These are phyloP conservation scores for Pollenia labialis DNA, from an alignment of 2,888 invertebrate species.

Conservation along the genomic window DNA sequence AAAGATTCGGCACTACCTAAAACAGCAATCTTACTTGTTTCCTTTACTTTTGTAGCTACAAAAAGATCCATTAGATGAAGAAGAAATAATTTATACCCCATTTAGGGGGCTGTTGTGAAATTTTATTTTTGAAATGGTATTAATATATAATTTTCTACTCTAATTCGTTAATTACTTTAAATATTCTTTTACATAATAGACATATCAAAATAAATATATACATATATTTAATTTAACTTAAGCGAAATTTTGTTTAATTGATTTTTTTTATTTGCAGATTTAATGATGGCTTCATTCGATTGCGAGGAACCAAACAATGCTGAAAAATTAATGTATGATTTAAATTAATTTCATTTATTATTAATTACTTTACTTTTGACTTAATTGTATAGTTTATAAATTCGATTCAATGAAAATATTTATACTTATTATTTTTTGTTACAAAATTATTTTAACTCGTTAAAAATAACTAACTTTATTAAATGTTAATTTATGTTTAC, in stretches of 20 bases:
- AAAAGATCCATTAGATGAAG: too few relatives aligned
- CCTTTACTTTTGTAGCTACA: too few relatives aligned
- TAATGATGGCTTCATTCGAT: conserved; percentile 83
- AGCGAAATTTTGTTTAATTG: not conserved
- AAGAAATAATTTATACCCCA: too few relatives aligned
- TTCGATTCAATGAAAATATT: conserved; percentile 26
- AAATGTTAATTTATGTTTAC: conserved; percentile 24
- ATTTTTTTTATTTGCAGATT: conserved; percentile 77
- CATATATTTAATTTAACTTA: not conserved
- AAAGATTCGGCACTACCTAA: too few relatives aligned
- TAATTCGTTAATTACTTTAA: too few relatives aligned
- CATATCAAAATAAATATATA: too few relatives aligned
- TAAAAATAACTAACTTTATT: conserved; percentile 15
- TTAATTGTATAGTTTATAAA: conserved; percentile 21
- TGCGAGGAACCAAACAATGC: conserved; percentile 83
- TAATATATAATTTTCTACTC: too few relatives aligned
- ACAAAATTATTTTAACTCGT: not conserved
- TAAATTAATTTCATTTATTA: conserved; percentile 76
- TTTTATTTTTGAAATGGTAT: too few relatives aligned
- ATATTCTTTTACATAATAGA: not conserved
- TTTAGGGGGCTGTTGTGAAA: too few relatives aligned
- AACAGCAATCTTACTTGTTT: too few relatives aligned
- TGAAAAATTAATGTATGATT: conserved; percentile 82
- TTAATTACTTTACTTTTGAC: conserved; percentile 19
- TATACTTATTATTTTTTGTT: conserved; percentile 17